Percentiles rank a stretch among this genome's conserved stretches.
Evolutionary conservation across 2,797 vertebrate genomes (phyloP).

Genomic region (Mionectes olivaceus): DNA sequence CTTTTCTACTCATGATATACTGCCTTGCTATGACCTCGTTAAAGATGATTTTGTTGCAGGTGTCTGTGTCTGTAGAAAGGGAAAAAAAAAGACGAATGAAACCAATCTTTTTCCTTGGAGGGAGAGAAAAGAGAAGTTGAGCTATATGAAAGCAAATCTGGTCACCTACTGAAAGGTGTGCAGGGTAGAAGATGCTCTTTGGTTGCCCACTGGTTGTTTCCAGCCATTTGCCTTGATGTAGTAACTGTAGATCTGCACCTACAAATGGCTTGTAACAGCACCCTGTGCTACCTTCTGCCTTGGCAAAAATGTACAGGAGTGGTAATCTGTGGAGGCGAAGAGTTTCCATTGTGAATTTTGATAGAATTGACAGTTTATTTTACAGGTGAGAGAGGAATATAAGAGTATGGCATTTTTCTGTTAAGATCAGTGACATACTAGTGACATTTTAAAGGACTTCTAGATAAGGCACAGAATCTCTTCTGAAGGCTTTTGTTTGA

Average conservation of each 20-base stretch:
- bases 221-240: not conserved
- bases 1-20: not conserved
- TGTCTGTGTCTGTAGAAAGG: not conserved
- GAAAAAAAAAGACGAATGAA: not conserved
- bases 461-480: not conserved
- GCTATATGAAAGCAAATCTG: not conserved
- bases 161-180: not conserved
- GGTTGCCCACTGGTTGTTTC: not conserved
- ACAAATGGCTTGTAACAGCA: not conserved
- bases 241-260: not conserved
- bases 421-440: not conserved
- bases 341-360: not conserved
- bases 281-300: not conserved
- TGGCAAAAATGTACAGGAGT: not conserved
- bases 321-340: not conserved
- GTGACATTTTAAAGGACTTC: not conserved
- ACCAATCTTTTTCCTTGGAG: not conserved
- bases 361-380: not conserved
- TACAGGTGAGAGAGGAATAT: not conserved
- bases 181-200: not conserved
- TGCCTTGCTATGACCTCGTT: not conserved
- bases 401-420: not conserved
- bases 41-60: not conserved
- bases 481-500: not conserved
- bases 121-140: not conserved